These are phyloP conservation scores for Trichomycterus rosablanca DNA, from an alignment of 2,113 vertebrate species.

Conservation along the genomic window DNA sequence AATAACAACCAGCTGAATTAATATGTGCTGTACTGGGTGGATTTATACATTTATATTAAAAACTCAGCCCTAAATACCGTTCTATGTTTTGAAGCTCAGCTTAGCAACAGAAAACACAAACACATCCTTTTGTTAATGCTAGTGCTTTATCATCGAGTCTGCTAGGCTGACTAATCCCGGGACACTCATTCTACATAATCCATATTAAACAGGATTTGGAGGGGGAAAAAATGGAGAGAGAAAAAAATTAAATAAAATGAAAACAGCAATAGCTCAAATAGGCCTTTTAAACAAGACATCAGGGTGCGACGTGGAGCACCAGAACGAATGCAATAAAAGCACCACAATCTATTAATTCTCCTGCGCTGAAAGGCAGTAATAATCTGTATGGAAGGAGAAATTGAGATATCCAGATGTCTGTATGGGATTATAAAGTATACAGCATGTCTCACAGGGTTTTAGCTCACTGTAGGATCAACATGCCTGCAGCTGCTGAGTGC, in stretches of 20 bases:
- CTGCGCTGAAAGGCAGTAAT: conserved; percentile 17
- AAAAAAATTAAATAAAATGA: conserved; percentile 7
- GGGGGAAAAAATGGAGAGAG: background rate
- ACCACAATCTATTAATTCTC: conserved; percentile 25
- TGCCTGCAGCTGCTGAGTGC: conserved; percentile 3
- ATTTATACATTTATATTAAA: no score
- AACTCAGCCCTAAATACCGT: conserved; percentile 2
- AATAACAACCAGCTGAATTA: no score
- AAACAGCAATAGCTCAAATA: conserved; percentile 17
- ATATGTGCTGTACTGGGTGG: no score
- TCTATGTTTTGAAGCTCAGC: background rate
- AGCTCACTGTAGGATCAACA: conserved; percentile 18
- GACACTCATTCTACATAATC: conserved; percentile 35
- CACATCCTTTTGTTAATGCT: conserved; percentile 17
- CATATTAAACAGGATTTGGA: conserved; percentile 42
- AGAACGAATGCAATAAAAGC: conserved; percentile 12
- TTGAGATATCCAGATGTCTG: conserved; percentile 36
- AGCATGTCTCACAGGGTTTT: conserved; percentile 25
- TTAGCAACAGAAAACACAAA: background rate
- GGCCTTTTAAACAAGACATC: conserved; percentile 30
- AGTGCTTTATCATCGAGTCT: conserved; percentile 19
- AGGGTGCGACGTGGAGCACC: conserved; percentile 3
- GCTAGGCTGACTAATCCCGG: conserved; percentile 30
- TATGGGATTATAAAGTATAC: conserved; percentile 28
- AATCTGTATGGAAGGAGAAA: conserved; percentile 32